phyloP scores from a whole-genome alignment of 2,797 vertebrate genomes.

The Danio kyathit region DNA sequence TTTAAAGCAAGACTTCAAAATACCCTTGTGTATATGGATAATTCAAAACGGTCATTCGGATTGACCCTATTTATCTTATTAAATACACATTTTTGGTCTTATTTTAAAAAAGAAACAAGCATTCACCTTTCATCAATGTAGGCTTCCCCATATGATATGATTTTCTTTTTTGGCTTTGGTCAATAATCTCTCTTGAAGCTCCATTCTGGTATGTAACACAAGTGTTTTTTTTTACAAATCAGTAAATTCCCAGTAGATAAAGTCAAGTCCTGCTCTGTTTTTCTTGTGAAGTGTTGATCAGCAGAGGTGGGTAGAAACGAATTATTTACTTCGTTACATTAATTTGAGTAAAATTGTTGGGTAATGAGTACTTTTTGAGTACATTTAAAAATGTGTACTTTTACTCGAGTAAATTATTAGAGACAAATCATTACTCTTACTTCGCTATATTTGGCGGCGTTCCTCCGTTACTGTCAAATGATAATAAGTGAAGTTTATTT shows the following conservation, averaged over 20 bases:
- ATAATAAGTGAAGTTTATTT: too few relatives aligned
- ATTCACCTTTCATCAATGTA: not conserved
- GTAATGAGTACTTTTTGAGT: too few relatives aligned
- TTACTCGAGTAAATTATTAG: too few relatives aligned
- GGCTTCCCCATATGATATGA: not conserved
- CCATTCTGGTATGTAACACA: not conserved
- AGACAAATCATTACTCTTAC: too few relatives aligned
- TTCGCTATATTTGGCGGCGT: too few relatives aligned
- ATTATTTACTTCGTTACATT: too few relatives aligned
- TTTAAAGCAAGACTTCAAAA: constrained; percentile 32
- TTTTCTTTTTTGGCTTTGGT: not conserved
- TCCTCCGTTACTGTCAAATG: too few relatives aligned
- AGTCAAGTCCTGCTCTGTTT: not conserved
- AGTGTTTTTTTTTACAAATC: not conserved
- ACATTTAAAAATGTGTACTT: too few relatives aligned
- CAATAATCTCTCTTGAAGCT: not conserved
- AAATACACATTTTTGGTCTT: not conserved
- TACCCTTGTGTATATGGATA: not conserved
- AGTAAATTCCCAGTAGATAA: not conserved
- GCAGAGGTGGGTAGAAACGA: too few relatives aligned
- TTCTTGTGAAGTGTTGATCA: not conserved
- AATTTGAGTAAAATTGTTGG: too few relatives aligned
- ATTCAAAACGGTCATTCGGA: not conserved
- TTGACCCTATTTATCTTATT: not conserved
- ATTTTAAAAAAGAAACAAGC: not conserved